Conservation (phyloP, 2,113 vertebrate species). For the Dendrocopos noguchii region DNA sequence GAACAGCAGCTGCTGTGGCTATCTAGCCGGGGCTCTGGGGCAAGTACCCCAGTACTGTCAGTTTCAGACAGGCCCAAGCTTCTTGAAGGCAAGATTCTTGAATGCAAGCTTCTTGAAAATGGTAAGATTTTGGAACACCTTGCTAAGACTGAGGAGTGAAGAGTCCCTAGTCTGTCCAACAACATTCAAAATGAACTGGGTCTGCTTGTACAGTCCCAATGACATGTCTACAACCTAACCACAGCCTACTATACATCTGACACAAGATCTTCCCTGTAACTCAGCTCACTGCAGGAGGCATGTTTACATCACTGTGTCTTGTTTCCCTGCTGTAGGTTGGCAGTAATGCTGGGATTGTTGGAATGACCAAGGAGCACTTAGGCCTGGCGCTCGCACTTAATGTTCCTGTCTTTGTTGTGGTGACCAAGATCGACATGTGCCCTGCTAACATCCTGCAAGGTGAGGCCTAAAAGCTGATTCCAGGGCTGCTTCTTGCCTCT, state of each 20-base stretch:
- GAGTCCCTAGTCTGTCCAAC: neutral
- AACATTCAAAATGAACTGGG: neutral
- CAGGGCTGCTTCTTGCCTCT: neutral
- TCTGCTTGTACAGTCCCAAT: neutral
- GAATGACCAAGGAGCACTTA: slow-evolving; percentile 99
- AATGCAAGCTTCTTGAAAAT: neutral
- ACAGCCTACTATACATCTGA: neutral
- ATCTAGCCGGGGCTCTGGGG: neutral
- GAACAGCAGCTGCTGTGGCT: neutral
- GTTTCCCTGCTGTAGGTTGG: slow-evolving; percentile 85
- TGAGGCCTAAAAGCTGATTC: slow-evolving; percentile 64
- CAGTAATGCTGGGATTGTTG: slow-evolving; percentile 97
- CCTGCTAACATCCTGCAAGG: slow-evolving; percentile 98
- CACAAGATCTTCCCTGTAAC: neutral
- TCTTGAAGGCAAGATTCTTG: too few species aligned
- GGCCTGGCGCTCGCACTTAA: slow-evolving; percentile 95
- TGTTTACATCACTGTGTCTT: neutral
- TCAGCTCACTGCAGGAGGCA: neutral
- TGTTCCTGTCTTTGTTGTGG: slow-evolving; percentile 97
- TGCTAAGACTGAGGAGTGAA: neutral
- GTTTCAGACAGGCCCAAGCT: neutral
- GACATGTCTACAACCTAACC: neutral
- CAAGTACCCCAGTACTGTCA: neutral
- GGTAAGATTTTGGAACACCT: neutral
- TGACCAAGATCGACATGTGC: slow-evolving; percentile 99